Conservation (phyloP, 2,888 invertebrate species). For the Polydrusus cervinus region DNA sequence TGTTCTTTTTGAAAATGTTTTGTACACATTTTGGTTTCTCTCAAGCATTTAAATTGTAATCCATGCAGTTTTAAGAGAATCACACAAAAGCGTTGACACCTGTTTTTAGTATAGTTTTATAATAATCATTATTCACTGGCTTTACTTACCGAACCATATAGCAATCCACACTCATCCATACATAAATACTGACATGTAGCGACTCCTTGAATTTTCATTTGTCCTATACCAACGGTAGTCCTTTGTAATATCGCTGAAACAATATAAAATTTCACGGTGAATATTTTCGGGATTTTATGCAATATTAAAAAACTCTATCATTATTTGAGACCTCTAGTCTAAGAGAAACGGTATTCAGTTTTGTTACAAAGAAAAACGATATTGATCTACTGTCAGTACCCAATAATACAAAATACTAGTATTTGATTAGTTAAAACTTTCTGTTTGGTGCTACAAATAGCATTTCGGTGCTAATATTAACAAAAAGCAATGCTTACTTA, state of each 20-base stretch:
- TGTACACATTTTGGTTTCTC: no score
- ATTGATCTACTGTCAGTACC: no score
- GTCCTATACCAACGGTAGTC: constrained; percentile 82
- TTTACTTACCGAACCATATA: constrained; percentile 89
- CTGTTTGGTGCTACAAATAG: constrained; percentile 6
- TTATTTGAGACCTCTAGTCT: no score
- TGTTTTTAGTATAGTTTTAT: no score
- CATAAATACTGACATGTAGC: constrained; percentile 91
- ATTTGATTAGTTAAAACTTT: background rate
- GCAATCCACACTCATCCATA: constrained; percentile 90
- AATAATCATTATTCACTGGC: no score
- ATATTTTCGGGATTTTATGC: background rate
- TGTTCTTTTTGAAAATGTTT: no score
- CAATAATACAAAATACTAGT: background rate
- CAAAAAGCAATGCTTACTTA: background rate
- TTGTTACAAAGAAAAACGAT: no score
- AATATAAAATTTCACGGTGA: constrained; percentile 59
- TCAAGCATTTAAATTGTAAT: no score
- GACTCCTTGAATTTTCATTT: constrained; percentile 91
- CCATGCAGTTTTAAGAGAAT: no score
- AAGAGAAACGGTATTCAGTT: no score
- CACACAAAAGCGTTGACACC: no score
- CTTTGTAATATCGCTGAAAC: constrained; percentile 82
- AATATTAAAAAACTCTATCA: no score
- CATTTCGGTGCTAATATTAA: constrained; percentile 13